These are phyloP conservation scores for Pristionchus mayeri DNA, from an alignment of 2,888 invertebrate species.

Conservation along the genomic window DNA sequence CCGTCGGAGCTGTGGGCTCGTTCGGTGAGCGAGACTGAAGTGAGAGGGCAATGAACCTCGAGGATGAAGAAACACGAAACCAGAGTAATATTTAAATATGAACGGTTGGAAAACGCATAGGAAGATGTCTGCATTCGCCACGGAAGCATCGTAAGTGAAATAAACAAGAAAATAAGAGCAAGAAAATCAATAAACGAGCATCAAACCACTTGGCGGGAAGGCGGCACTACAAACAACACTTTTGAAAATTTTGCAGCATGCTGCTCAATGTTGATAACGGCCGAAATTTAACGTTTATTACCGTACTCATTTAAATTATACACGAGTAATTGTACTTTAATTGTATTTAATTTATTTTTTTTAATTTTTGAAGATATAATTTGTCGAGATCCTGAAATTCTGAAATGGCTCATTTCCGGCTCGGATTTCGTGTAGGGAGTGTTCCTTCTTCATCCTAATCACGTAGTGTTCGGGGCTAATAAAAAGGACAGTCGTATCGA, in stretches of 20 bases:
- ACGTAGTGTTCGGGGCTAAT: neutral
- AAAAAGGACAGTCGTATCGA: neutral
- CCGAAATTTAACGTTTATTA: neutral
- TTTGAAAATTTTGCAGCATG: neutral
- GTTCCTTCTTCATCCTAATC: neutral
- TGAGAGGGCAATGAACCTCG: neutral
- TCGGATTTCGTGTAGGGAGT: neutral
- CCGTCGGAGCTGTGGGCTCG: neutral
- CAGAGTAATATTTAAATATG: neutral
- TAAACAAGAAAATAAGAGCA: neutral
- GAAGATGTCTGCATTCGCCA: too few species aligned
- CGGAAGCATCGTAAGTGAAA: too few species aligned
- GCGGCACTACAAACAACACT: constrained; percentile 21
- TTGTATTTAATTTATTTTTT: neutral
- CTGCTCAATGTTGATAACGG: neutral
- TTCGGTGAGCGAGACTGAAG: neutral
- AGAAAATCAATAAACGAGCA: neutral
- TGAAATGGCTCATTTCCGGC: neutral
- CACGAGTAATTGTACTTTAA: too few species aligned
- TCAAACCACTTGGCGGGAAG: neutral
- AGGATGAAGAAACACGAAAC: neutral
- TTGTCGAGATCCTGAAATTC: too few species aligned
- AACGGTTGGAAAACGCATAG: neutral
- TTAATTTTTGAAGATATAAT: too few species aligned
- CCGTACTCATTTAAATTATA: neutral